These are phyloP conservation scores for Otocyon megalotis DNA, from an alignment of 2,113 vertebrate genomes.

Conservation along the genomic window DNA sequence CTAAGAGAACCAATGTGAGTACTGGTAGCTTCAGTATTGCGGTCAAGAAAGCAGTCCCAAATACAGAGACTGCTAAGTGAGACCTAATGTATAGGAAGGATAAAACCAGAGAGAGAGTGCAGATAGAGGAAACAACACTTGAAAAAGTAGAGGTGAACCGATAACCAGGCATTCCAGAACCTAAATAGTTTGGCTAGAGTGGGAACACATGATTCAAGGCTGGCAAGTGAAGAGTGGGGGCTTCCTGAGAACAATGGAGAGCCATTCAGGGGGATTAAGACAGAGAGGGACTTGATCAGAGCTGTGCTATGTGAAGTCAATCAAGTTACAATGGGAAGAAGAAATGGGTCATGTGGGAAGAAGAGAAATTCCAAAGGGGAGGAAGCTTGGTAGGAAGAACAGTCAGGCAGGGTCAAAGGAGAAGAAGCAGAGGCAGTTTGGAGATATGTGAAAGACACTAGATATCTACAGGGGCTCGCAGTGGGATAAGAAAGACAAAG, in stretches of 20 bases:
- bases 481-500: neutral
- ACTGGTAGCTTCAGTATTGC: neutral
- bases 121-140: neutral
- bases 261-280: neutral
- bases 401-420: neutral
- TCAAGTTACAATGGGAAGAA: neutral
- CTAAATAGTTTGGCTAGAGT: neutral
- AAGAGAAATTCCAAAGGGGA: neutral
- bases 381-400: neutral
- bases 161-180: neutral
- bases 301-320: neutral
- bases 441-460: neutral
- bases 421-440: neutral
- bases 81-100: neutral
- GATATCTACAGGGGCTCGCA: neutral
- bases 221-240: too few relatives aligned
- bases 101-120: neutral
- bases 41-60: neutral
- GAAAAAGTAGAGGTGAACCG: neutral
- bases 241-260: neutral
- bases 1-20: neutral
- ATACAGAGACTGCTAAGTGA: neutral
- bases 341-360: neutral
- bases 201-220: neutral
- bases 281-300: neutral